Evolutionary conservation across 2,113 vertebrate species (phyloP), one percentile per base, ranked within the genome.

Genomic region (Chloroceryle aenea): DNA sequence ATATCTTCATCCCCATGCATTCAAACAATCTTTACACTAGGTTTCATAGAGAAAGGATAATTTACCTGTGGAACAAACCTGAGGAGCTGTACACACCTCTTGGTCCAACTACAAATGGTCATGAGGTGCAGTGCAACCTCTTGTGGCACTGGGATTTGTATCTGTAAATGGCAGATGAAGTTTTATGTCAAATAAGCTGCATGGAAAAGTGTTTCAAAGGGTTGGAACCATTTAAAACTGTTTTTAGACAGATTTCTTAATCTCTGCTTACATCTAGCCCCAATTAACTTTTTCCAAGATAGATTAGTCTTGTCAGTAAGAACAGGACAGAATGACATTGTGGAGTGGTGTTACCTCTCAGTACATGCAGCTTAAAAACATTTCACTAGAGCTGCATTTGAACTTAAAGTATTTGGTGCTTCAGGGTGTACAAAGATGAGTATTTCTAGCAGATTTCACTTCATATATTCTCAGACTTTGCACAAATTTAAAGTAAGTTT

Each of bases 291-390:
- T 75, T 90, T 74, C 50, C 42, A 78, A 52, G 15, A 12, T 55
- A 63, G 73, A n/a, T 72, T 52, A 48, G 10, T 48, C 21, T 77
- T 80, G 38, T 34, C 26, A 78, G 3, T 32, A 14, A 71, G 30
- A 66, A 62, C 14, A 77, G 38, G 11, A 69, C 27, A 64, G 19
- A 76, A 74, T 1, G 6, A 12, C 14, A 6, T 17, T 77, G 26
- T 38, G 38, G 22, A 87, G 25, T 20, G 40, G 8, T 0, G 0
- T 61, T 90, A n/a, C 5, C 9, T n/a, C 23, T 52, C 42, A 61
- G 16, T 55, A 56, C 3, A 0, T 59, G 29, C 72, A 63, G 17
- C 21, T 83, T 64, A 21, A 45, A 26, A 14, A 7, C 43, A 7
- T 61, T 74, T 84, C 50, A 40, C 29, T 71, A 13, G 36, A 77